Conservation (phyloP, 1,140 invertebrate genomes). For the Euwallacea fornicatus region DNA sequence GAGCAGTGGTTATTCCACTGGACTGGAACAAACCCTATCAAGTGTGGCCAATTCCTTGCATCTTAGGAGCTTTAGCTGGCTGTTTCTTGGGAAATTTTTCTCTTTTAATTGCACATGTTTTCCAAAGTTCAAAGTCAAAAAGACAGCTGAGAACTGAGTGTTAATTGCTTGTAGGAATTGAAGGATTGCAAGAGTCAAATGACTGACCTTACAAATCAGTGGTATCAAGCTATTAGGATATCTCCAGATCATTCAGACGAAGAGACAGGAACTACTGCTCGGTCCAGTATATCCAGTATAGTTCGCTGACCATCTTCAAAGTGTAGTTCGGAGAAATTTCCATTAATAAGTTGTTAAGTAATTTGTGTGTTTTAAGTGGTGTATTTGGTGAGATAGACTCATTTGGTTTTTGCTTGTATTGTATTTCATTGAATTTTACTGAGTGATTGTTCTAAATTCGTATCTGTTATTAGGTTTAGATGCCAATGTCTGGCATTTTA, state of each 20-base stretch:
- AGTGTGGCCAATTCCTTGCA: constrained; percentile 77
- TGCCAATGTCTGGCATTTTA: no score
- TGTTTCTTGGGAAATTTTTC: constrained; percentile 53
- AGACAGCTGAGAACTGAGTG: constrained; percentile 12
- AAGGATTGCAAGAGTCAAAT: constrained; percentile 95
- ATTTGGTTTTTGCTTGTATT: no score
- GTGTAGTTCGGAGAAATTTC: constrained; percentile 1
- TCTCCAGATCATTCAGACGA: constrained; percentile 73
- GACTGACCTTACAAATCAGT: constrained; percentile 93
- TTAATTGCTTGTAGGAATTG: constrained; percentile 68
- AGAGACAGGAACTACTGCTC: constrained; percentile 53
- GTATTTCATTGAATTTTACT: no score
- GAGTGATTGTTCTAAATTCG: no score
- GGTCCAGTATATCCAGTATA: constrained; percentile 53
- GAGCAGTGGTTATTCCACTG: constrained; percentile 83
- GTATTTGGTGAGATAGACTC: no score
- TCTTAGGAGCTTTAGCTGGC: constrained; percentile 69
- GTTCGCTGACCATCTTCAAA: constrained; percentile 47
- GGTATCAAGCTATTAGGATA: constrained; percentile 92
- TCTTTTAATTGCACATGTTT: constrained; percentile 1
- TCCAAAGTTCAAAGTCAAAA: constrained; percentile 22
- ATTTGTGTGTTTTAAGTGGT: not conserved
- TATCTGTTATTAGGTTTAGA: no score
- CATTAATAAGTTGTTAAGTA: not conserved
- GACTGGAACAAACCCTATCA: constrained; percentile 94